phyloP scores from a whole-genome alignment of 2,888 invertebrate genomes.

The Morpho achilles region DNA sequence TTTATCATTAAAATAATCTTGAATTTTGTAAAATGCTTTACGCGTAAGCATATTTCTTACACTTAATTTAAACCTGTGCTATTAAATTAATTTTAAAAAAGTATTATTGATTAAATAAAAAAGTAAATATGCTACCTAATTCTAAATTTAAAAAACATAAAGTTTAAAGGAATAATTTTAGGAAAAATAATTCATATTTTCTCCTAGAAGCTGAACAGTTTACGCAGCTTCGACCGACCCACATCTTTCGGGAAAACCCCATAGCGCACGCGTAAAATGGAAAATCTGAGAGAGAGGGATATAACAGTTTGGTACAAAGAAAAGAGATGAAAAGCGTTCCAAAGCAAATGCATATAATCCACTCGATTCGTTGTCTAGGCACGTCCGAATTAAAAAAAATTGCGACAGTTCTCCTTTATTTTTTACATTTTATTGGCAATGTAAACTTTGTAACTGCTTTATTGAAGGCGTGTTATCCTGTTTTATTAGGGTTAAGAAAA shows the following conservation, averaged over 20 bases:
- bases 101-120: too few relatives aligned
- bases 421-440: not conserved
- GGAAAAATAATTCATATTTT: not conserved
- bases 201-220: slow-evolving; percentile 30
- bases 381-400: slow-evolving; percentile 53
- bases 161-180: not conserved
- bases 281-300: slow-evolving; percentile 49
- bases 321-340: slow-evolving; percentile 37
- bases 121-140: too few relatives aligned
- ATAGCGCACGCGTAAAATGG: slow-evolving; percentile 65
- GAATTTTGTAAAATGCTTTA: too few relatives aligned
- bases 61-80: too few relatives aligned
- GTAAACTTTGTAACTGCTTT: not conserved
- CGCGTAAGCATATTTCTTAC: too few relatives aligned
- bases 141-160: too few relatives aligned
- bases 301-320: slow-evolving; percentile 32
- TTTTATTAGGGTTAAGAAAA: too few relatives aligned
- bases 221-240: slow-evolving; percentile 65
- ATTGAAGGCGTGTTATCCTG: not conserved
- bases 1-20: too few relatives aligned
- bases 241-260: slow-evolving; percentile 60
- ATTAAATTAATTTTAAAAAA: too few relatives aligned
- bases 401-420: slow-evolving; percentile 17
- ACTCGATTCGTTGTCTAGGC: slow-evolving; percentile 60
- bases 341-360: slow-evolving; percentile 57